These are phyloP conservation scores for Folsomia manolachei DNA, from an alignment of 2,888 invertebrate species.

Conservation along the genomic window DNA sequence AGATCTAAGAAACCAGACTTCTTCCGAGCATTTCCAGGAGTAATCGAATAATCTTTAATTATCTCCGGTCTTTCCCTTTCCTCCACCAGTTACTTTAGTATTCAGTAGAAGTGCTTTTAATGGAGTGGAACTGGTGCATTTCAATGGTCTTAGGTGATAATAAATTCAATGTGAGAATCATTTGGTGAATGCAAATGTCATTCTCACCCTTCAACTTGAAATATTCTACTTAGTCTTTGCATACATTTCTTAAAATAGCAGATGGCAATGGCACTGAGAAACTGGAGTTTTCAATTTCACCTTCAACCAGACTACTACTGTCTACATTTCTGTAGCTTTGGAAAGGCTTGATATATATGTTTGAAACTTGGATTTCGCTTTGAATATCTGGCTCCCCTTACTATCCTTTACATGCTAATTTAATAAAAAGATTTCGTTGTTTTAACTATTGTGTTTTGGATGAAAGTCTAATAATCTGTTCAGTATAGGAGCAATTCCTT, in stretches of 20 bases:
- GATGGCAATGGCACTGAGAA: slow-evolving; percentile 1
- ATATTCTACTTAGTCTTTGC: background rate
- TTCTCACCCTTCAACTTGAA: background rate
- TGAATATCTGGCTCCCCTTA: no score
- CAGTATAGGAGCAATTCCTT: no score
- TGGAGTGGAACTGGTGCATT: slow-evolving; percentile 9
- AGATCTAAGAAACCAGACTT: background rate
- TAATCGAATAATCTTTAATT: slow-evolving; percentile 8
- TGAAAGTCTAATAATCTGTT: no score
- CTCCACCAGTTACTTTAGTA: background rate
- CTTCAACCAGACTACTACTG: no score
- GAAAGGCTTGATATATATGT: no score
- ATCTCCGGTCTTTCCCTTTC: no score
- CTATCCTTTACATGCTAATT: no score
- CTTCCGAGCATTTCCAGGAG: background rate
- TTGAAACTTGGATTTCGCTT: no score
- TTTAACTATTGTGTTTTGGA: no score
- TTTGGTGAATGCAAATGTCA: slow-evolving; percentile 13
- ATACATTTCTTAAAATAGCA: background rate
- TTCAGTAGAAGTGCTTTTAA: background rate
- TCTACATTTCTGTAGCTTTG: no score
- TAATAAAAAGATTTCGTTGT: no score
- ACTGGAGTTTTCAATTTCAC: no score
- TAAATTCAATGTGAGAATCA: slow-evolving; percentile 15
- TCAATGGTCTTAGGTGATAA: slow-evolving; percentile 1